Evolutionary conservation across 1,140 invertebrate species (phyloP).

Genomic region (Drosophila sp.): DNA sequence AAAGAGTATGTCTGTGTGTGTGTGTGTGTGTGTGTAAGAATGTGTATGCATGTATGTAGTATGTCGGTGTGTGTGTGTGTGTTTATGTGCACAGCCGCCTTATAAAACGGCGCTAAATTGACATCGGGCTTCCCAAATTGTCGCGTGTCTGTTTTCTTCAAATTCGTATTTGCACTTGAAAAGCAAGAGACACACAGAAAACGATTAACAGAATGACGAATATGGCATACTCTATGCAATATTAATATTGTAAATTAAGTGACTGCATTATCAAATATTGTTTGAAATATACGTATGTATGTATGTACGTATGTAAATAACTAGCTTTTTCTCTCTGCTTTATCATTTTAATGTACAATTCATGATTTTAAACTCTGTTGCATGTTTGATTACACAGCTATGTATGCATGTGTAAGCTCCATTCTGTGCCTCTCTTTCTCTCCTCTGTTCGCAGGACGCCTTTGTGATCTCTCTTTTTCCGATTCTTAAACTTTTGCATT

Average conservation of each 20-base stretch:
- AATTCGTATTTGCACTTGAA: constrained; percentile 63
- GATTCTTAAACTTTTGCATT: constrained; percentile 3
- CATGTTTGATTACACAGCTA: background rate
- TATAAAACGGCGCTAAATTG: constrained; percentile 66
- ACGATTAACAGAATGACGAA: constrained; percentile 1
- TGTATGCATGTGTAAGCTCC: background rate
- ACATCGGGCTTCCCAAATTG: constrained; percentile 58
- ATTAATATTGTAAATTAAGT: background rate
- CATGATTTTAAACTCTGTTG: background rate
- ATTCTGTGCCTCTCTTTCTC: background rate
- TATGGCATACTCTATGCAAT: constrained; percentile 11
- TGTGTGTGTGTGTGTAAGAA: constrained; percentile 2
- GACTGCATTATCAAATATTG: background rate
- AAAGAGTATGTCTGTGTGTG: constrained; percentile 24
- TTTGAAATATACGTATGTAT: background rate
- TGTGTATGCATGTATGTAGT: background rate
- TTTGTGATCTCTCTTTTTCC: constrained; percentile 13
- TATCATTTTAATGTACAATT: too few relatives aligned
- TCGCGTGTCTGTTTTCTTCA: constrained; percentile 60
- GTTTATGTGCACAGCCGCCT: constrained; percentile 36
- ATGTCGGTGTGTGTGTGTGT: constrained; percentile 1
- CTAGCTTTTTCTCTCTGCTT: too few relatives aligned
- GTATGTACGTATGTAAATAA: too few relatives aligned
- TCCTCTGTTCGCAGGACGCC: background rate
- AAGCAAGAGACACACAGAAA: constrained; percentile 30